Percentiles rank a stretch among this genome's conserved stretches.
phyloP scores from a whole-genome alignment of 2,888 invertebrate species.

The Agrypnus murinus region DNA sequence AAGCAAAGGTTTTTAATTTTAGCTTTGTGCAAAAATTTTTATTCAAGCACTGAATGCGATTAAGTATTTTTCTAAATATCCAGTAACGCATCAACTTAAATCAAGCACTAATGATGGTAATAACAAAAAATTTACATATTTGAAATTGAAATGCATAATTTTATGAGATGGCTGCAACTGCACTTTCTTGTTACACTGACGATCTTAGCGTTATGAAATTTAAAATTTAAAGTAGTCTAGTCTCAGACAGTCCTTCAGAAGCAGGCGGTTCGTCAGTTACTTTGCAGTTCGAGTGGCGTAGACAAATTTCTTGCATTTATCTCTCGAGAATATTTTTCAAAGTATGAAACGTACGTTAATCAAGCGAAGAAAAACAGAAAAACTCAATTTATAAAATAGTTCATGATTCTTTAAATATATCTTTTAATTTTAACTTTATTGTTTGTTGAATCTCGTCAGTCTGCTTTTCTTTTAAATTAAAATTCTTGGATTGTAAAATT shows the following conservation, averaged over 20 bases:
- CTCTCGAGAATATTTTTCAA: background rate
- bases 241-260: background rate
- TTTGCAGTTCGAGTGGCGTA: background rate
- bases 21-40: background rate
- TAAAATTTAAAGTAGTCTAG: constrained; percentile 24
- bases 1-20: background rate
- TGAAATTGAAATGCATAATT: constrained; percentile 15
- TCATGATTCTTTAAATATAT: no score
- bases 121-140: constrained; percentile 17
- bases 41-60: no score
- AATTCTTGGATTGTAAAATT: background rate
- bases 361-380: no score
- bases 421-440: no score
- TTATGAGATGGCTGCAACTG: constrained; percentile 15
- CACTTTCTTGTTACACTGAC: constrained; percentile 26
- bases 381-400: no score
- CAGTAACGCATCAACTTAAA: no score
- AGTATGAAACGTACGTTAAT: background rate
- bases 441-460: no score
- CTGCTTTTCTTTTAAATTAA: constrained; percentile 1
- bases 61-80: no score
- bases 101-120: background rate
- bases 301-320: constrained; percentile 25
- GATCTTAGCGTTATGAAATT: constrained; percentile 19
- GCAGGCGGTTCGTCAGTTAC: constrained; percentile 2